Conservation (phyloP, 2,888 invertebrate species). For the Yponomeuta malinellus region DNA sequence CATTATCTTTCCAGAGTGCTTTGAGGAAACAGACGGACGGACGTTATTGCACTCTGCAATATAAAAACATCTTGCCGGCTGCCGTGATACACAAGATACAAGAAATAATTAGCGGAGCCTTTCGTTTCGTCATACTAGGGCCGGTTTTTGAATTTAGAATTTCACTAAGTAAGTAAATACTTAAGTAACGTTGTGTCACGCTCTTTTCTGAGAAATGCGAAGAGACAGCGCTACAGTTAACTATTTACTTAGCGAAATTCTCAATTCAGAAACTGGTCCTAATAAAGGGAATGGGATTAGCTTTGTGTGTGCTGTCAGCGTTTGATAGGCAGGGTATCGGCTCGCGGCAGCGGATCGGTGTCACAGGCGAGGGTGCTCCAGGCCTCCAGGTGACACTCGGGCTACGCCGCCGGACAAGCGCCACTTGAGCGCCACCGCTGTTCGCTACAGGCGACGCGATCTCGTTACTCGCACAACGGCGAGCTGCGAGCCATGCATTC, state of each 20-base stretch:
- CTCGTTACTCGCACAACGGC: too few species aligned
- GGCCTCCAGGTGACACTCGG: neutral
- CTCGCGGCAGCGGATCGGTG: neutral
- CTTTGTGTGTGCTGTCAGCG: neutral
- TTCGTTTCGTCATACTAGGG: neutral
- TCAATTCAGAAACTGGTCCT: too few species aligned
- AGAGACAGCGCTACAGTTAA: too few species aligned
- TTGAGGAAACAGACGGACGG: conserved; percentile 1
- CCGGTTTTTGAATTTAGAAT: too few species aligned
- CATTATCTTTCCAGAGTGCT: neutral
- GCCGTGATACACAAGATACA: neutral
- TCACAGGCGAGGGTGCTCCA: neutral
- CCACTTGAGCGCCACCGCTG: too few species aligned
- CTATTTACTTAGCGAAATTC: too few species aligned
- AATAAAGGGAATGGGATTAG: neutral
- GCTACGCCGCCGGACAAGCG: too few species aligned
- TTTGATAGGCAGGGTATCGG: neutral
- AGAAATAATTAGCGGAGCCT: neutral
- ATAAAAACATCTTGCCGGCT: neutral
- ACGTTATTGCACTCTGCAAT: neutral
- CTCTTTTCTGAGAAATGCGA: too few species aligned
- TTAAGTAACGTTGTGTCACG: too few species aligned
- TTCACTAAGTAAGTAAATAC: too few species aligned
- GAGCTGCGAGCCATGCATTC: too few species aligned
- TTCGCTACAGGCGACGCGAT: too few species aligned